These are phyloP conservation scores for Gyrodactylus bullatarudis DNA, from an alignment of 1,140 invertebrate genomes.

Conservation along the genomic window DNA sequence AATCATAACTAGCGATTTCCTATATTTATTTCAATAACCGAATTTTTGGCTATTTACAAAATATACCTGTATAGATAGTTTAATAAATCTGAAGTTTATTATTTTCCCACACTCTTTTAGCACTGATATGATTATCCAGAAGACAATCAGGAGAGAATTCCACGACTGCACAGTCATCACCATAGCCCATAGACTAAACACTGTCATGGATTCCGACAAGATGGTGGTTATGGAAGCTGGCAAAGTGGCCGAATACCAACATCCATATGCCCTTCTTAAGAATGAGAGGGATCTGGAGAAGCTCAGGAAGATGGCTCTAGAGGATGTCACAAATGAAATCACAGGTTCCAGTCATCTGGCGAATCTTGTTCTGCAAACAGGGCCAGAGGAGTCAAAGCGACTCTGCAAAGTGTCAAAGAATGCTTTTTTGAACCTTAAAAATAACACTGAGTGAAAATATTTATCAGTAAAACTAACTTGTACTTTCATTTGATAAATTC, in stretches of 20 bases:
- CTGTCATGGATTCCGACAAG: slow-evolving; percentile 21
- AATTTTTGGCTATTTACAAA: too few species aligned
- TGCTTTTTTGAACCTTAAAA: too few species aligned
- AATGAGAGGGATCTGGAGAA: too few species aligned
- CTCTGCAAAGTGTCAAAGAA: background rate
- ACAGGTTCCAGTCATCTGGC: background rate
- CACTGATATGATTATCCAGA: slow-evolving; percentile 21
- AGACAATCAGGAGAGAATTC: slow-evolving; percentile 18
- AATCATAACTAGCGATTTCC: too few species aligned
- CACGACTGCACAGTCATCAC: slow-evolving; percentile 20
- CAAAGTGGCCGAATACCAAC: background rate
- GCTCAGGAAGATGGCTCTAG: background rate
- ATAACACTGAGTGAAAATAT: too few species aligned
- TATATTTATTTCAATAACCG: too few species aligned
- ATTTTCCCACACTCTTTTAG: slow-evolving; percentile 10
- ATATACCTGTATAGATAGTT: background rate
- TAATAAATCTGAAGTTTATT: background rate
- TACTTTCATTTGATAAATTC: too few species aligned
- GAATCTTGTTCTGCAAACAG: background rate
- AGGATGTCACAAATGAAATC: background rate
- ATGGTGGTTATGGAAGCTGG: background rate
- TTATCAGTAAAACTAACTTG: too few species aligned
- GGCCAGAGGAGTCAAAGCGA: background rate
- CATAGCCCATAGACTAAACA: slow-evolving; percentile 22
- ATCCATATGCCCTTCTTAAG: background rate